Evolutionary conservation across 2,888 invertebrate genomes (phyloP).

Genomic region (Scaptomyza parva): DNA sequence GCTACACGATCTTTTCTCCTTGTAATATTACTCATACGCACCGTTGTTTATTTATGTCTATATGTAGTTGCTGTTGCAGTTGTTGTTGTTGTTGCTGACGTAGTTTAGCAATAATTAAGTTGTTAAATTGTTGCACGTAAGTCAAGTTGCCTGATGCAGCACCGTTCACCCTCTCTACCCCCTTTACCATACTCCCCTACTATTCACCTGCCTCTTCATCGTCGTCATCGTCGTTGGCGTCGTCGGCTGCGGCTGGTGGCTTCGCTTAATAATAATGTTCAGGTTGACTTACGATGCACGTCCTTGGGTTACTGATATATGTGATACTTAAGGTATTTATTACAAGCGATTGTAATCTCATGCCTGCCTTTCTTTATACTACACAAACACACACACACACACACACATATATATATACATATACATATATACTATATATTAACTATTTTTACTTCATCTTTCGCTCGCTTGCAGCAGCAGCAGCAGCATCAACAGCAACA

Average conservation of each 20-base stretch:
- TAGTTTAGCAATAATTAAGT: conserved; percentile 84
- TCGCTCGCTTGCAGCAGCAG: conserved; percentile 12
- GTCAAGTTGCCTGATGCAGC: conserved; percentile 63
- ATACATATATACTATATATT: conserved; percentile 17
- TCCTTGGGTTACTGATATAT: conserved; percentile 82
- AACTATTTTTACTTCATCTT: conserved; percentile 12
- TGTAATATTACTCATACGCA: conserved; percentile 77
- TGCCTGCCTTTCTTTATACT: conserved; percentile 71
- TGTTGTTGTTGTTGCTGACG: conserved; percentile 61
- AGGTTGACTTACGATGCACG: conserved; percentile 78
- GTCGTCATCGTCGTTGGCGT: conserved; percentile 11
- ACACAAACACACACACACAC: conserved; percentile 11
- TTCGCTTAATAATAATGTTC: conserved; percentile 79
- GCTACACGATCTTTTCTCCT: conserved; percentile 61
- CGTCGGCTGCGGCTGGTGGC: conserved; percentile 45
- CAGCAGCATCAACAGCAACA: conserved; percentile 26
- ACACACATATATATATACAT: neutral
- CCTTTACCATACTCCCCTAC: neutral
- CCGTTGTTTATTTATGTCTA: conserved; percentile 73
- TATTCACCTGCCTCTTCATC: conserved; percentile 16
- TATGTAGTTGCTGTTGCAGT: conserved; percentile 27
- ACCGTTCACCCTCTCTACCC: conserved; percentile 7
- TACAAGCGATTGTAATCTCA: conserved; percentile 82
- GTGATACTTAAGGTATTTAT: conserved; percentile 84
- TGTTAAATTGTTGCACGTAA: conserved; percentile 83